phyloP scores from a whole-genome alignment of 2,113 vertebrate genomes.

The Paradoxurus hermaphroditus region DNA sequence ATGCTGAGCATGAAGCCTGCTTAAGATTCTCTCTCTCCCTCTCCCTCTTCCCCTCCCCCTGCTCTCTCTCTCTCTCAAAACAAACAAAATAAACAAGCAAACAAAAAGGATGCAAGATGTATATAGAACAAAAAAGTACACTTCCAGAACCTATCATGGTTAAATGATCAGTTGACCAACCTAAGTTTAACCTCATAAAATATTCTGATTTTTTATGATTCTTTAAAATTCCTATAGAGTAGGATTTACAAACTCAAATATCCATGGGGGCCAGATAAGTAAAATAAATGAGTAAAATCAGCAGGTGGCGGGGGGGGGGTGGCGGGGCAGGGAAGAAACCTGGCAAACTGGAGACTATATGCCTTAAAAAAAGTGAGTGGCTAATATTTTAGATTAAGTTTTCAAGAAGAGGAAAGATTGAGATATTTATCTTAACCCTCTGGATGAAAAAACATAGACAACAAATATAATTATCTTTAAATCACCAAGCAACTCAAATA shows the following conservation, averaged over 20 bases:
- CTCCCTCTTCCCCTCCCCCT: too few species aligned
- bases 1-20: too few species aligned
- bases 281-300: neutral
- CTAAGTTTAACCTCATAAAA: neutral
- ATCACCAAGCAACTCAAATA: neutral
- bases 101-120: neutral
- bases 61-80: too few species aligned
- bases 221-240: neutral
- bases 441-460: neutral
- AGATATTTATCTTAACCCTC: neutral
- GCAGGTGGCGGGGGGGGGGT: fast-evolving
- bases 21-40: too few species aligned
- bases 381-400: neutral
- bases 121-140: neutral
- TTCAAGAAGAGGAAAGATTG: neutral
- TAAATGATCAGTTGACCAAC: neutral
- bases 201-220: neutral
- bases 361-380: neutral
- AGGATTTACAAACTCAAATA: neutral
- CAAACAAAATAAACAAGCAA: too few species aligned
- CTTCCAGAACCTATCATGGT: neutral
- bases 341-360: neutral
- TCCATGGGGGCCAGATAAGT: neutral
- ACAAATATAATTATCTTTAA: neutral
- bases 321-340: too few species aligned